A percentile compares a stretch with the other conserved stretches of the same genome.
These are phyloP conservation scores for Hemithea aestivaria DNA, from an alignment of 2,888 invertebrate species.

Conservation along the genomic window DNA sequence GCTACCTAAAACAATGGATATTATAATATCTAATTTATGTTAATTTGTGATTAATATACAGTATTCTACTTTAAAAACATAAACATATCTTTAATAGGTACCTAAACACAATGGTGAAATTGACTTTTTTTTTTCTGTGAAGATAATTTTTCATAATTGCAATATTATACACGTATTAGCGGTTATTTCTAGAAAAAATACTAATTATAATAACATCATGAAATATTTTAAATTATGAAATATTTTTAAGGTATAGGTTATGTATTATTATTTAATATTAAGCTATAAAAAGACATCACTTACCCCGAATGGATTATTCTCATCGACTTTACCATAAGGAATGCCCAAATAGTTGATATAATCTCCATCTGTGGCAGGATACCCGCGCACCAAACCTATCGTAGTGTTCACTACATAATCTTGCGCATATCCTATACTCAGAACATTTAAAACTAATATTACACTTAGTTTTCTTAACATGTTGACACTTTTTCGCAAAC, in stretches of 20 bases:
- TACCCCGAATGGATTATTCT: constrained; percentile 42
- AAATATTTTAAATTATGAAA: no score
- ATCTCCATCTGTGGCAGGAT: constrained; percentile 33
- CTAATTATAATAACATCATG: no score
- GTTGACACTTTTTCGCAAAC: no score
- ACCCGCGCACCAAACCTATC: constrained; percentile 33
- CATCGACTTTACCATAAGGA: constrained; percentile 38
- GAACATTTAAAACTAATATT: not conserved
- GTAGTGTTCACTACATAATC: constrained; percentile 20
- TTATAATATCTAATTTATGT: not conserved
- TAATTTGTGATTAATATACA: no score
- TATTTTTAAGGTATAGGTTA: no score
- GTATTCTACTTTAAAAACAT: no score
- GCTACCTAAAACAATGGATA: constrained; percentile 20
- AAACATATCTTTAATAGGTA: no score
- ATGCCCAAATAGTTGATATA: constrained; percentile 43
- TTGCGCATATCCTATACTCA: constrained; percentile 45
- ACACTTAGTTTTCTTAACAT: not conserved
- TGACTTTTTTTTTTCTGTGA: no score
- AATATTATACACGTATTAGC: no score
- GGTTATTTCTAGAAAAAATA: no score
- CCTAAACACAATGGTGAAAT: no score
- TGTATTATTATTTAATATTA: not conserved
- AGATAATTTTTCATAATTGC: no score
- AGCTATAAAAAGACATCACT: constrained; percentile 14